Conservation (phyloP, 2,113 vertebrate genomes). For the Limanda limanda region DNA sequence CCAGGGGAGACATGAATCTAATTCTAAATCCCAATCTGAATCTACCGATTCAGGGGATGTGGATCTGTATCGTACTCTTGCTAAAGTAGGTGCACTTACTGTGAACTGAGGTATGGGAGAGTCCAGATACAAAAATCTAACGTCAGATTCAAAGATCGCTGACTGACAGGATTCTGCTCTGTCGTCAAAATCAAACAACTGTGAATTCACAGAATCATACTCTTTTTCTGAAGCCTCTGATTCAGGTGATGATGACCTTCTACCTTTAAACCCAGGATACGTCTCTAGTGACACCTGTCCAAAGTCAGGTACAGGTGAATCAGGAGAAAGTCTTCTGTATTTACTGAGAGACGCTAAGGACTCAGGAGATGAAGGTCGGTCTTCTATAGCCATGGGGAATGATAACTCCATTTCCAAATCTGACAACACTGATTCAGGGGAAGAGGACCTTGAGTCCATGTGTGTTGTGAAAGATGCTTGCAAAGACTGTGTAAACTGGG, state of each 20-base stretch:
- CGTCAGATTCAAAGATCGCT: neutral
- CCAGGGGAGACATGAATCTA: constrained; percentile 42
- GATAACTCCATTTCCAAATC: constrained; percentile 30
- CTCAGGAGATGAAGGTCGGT: constrained; percentile 47
- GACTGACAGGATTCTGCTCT: constrained; percentile 30
- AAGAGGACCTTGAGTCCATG: constrained; percentile 36
- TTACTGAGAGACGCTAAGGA: constrained; percentile 3
- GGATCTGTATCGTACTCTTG: constrained; percentile 19
- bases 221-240: constrained; percentile 27
- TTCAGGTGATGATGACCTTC: constrained; percentile 32
- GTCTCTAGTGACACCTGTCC: neutral
- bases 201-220: neutral
- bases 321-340: constrained; percentile 33
- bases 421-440: constrained; percentile 50
- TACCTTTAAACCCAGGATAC: neutral
- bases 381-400: neutral
- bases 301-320: constrained; percentile 57
- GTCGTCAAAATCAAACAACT: neutral
- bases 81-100: neutral
- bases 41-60: constrained; percentile 57
- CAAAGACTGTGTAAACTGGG: constrained; percentile 34
- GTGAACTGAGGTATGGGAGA: constrained; percentile 42
- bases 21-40: constrained; percentile 42
- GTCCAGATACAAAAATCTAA: constrained; percentile 22
- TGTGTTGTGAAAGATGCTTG: neutral